A percentile compares a stretch with the other conserved stretches of the same genome.
These are phyloP conservation scores for Australoheros facetus DNA, from an alignment of 2,797 vertebrate genomes.

Conservation along the genomic window DNA sequence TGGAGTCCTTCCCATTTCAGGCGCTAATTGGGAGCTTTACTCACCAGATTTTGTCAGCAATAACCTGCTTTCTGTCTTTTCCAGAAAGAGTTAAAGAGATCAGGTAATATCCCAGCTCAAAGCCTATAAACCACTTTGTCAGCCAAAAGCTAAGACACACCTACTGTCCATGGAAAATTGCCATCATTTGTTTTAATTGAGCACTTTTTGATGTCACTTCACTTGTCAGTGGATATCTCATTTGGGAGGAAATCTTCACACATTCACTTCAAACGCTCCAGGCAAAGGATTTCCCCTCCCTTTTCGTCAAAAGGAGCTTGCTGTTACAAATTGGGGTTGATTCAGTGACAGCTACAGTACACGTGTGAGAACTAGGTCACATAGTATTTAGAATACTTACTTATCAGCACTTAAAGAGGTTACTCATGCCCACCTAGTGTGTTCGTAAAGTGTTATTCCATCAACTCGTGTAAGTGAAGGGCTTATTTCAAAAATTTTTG, in stretches of 20 bases:
- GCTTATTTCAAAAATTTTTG: conserved; percentile 1
- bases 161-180: conserved; percentile 59
- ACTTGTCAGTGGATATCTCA: conserved; percentile 65
- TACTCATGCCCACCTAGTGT: conserved; percentile 63
- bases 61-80: conserved; percentile 1
- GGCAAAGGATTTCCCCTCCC: conserved; percentile 71
- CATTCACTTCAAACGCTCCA: conserved; percentile 67
- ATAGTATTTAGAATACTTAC: conserved; percentile 64
- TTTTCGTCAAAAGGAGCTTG: conserved; percentile 65
- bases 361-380: conserved; percentile 74
- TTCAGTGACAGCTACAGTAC: conserved; percentile 67
- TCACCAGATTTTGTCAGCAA: background rate
- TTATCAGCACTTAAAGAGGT: conserved; percentile 61
- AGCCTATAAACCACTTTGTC: conserved; percentile 28
- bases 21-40: background rate
- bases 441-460: conserved; percentile 16
- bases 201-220: conserved; percentile 65
- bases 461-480: conserved; percentile 17
- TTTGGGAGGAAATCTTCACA: conserved; percentile 72
- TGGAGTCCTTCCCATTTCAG: background rate
- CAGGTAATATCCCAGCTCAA: conserved; percentile 41
- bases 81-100: conserved; percentile 25
- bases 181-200: conserved; percentile 68
- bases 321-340: conserved; percentile 56
- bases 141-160: conserved; percentile 55